These are phyloP conservation scores for Meloidogyne floridensis DNA, from an alignment of 1,140 invertebrate genomes.

Conservation along the genomic window DNA sequence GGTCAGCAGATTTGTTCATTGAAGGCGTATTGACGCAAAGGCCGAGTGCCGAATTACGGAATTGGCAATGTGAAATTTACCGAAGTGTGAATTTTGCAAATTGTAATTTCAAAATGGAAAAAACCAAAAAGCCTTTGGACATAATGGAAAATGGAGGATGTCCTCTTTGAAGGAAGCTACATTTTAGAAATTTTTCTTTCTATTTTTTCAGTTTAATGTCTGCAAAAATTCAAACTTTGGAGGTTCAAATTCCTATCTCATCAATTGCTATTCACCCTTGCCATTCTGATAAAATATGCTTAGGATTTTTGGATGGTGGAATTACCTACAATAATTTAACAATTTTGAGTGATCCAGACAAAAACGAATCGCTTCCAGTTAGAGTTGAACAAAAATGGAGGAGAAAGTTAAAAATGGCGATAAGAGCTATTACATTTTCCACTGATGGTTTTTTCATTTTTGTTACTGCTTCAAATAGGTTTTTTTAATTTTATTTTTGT, in stretches of 20 bases:
- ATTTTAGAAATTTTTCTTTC: no score
- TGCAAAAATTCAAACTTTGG: not conserved
- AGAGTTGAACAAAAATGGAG: slow-evolving; percentile 9
- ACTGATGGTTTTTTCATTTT: slow-evolving; percentile 34
- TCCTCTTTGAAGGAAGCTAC: not conserved
- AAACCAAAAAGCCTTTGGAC: no score
- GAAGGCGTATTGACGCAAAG: no score
- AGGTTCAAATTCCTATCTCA: not conserved
- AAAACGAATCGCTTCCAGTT: not conserved
- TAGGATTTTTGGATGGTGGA: slow-evolving; percentile 31
- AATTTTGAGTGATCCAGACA: not conserved
- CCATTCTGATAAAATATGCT: slow-evolving; percentile 3
- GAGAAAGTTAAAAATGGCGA: slow-evolving; percentile 30
- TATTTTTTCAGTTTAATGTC: no score
- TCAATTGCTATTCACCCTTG: slow-evolving; percentile 11
- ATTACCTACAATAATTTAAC: slow-evolving; percentile 27
- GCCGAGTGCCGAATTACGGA: not conserved
- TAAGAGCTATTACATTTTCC: slow-evolving; percentile 35
- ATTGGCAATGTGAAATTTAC: no score
- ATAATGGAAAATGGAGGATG: no score
- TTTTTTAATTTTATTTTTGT: not conserved
- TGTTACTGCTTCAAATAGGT: slow-evolving; percentile 24
- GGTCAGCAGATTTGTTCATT: not conserved
- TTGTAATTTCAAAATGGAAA: no score
- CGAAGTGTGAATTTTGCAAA: no score